Evolutionary conservation across 2,888 invertebrate genomes (phyloP), one percentile per base, ranked within the genome.

Genomic region (Criorhina ranunculi): DNA sequence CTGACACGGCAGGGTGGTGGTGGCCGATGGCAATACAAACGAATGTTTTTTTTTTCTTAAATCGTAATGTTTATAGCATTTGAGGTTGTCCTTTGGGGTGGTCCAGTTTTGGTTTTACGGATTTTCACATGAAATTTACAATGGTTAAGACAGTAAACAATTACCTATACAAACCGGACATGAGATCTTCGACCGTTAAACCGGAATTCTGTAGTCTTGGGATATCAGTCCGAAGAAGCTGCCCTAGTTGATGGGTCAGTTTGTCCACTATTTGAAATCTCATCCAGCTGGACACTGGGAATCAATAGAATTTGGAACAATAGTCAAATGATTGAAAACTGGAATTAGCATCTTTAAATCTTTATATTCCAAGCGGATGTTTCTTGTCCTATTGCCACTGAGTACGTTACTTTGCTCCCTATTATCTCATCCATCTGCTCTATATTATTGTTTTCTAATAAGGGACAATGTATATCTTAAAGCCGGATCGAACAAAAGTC

Each of bases 61-160:
- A 5, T 33, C 17, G 12, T 40, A 7, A 31, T 62, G 60, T 40
- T 73, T 60, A 53, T 42, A 6, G n/a, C 9, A 12, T 42, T 73
- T 62, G 49, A 60, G 51, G 57, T 73, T 73, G 19, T 53, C 62
- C 49, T 42, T 33, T 69, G 80, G 75, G 76, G 76, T 80, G 67
- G 60, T 80, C 67, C 67, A 80, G 60, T 76, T 69, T 67, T 40
- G 80, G 80, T 80, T 80, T 80, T 46, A 69, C 37, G 67, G 76
- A 69, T 69, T 80, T 79, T 55, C 31, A 59, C 12, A 73, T 51
- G 55, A 46, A 72, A 79, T 66, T 69, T 44, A 59, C 19, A 17
- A 66, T 29, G 7, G 15, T 12, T 44, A n/a, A 42, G 33, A 69
- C 44, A 35, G 17, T 46, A 33, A 29, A 19, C 46, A 59, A 69